These are phyloP conservation scores for Pardosa pseudoannulata DNA, from an alignment of 2,888 invertebrate species.

Conservation along the genomic window DNA sequence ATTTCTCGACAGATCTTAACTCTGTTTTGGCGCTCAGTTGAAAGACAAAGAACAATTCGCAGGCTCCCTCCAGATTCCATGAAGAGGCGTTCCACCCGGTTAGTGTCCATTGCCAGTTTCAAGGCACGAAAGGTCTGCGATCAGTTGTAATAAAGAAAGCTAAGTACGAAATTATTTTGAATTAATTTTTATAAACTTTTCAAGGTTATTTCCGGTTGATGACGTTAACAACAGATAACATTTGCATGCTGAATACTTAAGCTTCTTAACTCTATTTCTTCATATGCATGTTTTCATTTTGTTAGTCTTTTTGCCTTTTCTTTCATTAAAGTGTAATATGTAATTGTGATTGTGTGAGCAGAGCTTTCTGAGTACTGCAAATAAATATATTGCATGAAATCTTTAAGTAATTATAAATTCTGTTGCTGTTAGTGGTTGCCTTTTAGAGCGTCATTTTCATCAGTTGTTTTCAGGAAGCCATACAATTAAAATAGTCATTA, in stretches of 20 bases:
- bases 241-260: not conserved
- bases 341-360: no score
- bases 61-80: conserved; percentile 21
- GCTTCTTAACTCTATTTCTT: not conserved
- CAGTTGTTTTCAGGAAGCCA: no score
- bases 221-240: no score
- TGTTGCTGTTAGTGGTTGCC: no score
- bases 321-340: not conserved
- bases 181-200: no score
- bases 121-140: conserved; percentile 7
- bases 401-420: no score
- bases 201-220: no score
- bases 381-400: no score
- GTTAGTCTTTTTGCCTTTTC: not conserved
- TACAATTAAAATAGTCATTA: no score
- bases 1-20: conserved; percentile 52
- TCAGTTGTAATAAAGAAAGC: not conserved
- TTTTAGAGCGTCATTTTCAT: no score
- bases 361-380: no score
- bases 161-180: not conserved
- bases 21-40: conserved; percentile 41
- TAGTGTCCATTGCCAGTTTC: conserved; percentile 35
- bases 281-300: not conserved
- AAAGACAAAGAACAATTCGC: conserved; percentile 23
- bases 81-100: conserved; percentile 34